Conservation (phyloP, 1,140 invertebrate genomes). For the Dreissena rostriformis region DNA sequence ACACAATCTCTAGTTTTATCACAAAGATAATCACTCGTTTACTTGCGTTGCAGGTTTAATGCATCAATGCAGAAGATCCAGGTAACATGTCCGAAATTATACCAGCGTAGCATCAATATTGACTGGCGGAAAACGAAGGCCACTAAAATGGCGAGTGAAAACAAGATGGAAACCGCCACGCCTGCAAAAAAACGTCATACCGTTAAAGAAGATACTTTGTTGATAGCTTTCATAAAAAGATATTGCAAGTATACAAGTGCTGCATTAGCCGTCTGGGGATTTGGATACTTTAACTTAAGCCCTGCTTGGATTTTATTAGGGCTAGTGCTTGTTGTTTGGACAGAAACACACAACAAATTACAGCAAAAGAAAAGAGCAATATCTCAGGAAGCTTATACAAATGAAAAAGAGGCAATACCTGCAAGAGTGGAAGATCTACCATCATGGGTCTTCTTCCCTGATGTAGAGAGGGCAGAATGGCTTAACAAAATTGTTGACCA, state of each 20-base stretch:
- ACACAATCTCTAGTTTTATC: no score
- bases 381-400: constrained; percentile 90
- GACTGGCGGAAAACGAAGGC: constrained; percentile 8
- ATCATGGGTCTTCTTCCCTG: constrained; percentile 97
- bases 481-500: constrained; percentile 92
- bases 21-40: no score
- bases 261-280: constrained; percentile 84
- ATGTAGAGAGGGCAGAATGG: constrained; percentile 97
- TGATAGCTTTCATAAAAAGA: constrained; percentile 65
- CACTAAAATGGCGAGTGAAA: constrained; percentile 53
- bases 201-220: constrained; percentile 70
- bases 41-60: background rate
- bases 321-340: constrained; percentile 89
- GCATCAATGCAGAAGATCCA: constrained; percentile 46
- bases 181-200: constrained; percentile 57
- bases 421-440: constrained; percentile 93
- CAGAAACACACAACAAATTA: constrained; percentile 89
- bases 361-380: constrained; percentile 89
- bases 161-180: background rate
- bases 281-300: constrained; percentile 92
- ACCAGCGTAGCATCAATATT: constrained; percentile 4
- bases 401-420: constrained; percentile 93
- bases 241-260: constrained; percentile 75
- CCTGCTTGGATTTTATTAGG: constrained; percentile 94
- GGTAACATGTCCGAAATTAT: constrained; percentile 27